Evolutionary conservation across 2,888 invertebrate genomes (phyloP), one percentile per base, ranked within the genome.

Genomic region (Andrena chrysosceles): DNA sequence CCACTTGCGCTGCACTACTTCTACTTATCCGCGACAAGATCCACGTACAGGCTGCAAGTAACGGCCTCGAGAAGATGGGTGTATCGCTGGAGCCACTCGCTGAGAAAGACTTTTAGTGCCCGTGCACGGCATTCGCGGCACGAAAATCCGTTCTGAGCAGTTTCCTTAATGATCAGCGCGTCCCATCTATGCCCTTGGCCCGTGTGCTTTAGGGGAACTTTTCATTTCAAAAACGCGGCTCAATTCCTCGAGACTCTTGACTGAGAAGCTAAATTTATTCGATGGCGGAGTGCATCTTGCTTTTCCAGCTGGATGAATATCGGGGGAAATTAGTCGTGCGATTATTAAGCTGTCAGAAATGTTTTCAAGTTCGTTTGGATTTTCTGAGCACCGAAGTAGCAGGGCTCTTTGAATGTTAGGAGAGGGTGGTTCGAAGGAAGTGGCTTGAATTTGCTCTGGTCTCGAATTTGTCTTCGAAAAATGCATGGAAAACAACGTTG

Each of bases 41-140:
- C 48, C 81, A 59, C 75, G 74, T 80, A 76, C 77, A 81, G 85
- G 78, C 73, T 87, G 87, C 84, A 79, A 79, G 81, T 85, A 87
- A 87, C 84, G 85, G 84, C 73, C 78, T 52, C 60, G 68, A 31
- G 23, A 56, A 71, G 76, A 31, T 49, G 29, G 26, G 63, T 49
- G 66, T 66, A 74, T 67, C 81, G 56, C 20, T 78, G 26, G 16
- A 68, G 56, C 59, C 13, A 10, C 67, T 63, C 42, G 23, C 71
- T 48, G 67, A 49, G 29, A 31, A 67, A 70, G 62, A 82, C 52
- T 69, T 73, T 64, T 54, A 49, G 26, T 52, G n/a, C 10, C 48
- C 6, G 10, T 31, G 10, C 54, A 56, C 56, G 77, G 66, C 33
- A 23, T 48, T 42, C 54, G 23, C 16, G 48, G 26, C 29, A 26